These are phyloP conservation scores for Agriopis leucophaearia DNA, from an alignment of 2,888 invertebrate genomes.

Conservation along the genomic window DNA sequence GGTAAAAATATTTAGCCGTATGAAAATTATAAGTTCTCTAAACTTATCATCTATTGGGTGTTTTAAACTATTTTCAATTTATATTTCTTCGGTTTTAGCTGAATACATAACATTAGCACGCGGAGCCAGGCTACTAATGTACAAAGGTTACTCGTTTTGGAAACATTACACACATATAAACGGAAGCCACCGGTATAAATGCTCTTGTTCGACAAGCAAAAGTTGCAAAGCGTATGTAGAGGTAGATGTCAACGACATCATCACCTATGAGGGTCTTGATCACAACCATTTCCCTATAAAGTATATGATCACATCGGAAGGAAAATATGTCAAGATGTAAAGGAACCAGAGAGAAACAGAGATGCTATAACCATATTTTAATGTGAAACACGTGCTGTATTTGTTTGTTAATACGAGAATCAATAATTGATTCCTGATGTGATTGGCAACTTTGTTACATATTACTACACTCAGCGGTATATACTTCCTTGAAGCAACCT, in stretches of 20 bases:
- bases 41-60: too few species aligned
- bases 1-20: too few species aligned
- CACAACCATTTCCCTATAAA: constrained; percentile 22
- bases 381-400: too few species aligned
- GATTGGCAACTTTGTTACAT: too few species aligned
- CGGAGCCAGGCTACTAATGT: constrained; percentile 17
- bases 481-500: too few species aligned
- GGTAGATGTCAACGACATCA: constrained; percentile 1
- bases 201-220: constrained; percentile 16
- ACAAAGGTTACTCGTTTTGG: constrained; percentile 37
- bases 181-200: constrained; percentile 27
- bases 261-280: background rate
- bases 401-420: too few species aligned
- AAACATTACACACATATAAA: constrained; percentile 12
- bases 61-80: background rate
- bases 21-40: too few species aligned
- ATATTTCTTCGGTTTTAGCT: constrained; percentile 24
- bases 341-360: background rate
- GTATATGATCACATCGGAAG: background rate
- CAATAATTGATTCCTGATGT: too few species aligned
- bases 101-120: constrained; percentile 30
- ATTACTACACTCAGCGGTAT: too few species aligned
- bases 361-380: too few species aligned
- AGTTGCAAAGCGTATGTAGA: constrained; percentile 25
- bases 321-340: constrained; percentile 4